phyloP scores from a whole-genome alignment of 2,888 invertebrate species.

The Ariolimax columbianus region DNA sequence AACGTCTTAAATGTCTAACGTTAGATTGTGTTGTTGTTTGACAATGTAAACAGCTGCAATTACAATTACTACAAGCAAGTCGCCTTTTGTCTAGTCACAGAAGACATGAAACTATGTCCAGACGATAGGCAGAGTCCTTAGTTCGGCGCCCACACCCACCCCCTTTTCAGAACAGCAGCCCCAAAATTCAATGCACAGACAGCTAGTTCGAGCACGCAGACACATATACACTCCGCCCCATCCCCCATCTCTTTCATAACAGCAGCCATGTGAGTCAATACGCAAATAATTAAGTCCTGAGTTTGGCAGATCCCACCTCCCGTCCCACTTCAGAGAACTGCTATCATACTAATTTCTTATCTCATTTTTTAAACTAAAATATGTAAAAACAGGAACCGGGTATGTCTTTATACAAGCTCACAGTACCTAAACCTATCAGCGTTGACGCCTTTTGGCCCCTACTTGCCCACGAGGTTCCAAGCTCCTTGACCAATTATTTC shows the following conservation, averaged over 20 bases:
- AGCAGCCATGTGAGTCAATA: too few species aligned
- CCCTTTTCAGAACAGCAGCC: too few species aligned
- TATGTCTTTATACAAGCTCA: not conserved
- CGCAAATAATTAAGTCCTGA: too few species aligned
- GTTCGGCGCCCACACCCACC: not conserved
- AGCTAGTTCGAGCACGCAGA: too few species aligned
- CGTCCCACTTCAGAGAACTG: not conserved
- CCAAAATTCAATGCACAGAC: too few species aligned
- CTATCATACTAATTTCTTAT: not conserved
- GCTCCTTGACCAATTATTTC: not conserved
- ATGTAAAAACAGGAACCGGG: not conserved
- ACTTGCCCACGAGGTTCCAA: not conserved
- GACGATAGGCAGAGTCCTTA: not conserved
- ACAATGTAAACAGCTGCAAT: not conserved
- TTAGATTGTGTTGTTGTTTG: not conserved
- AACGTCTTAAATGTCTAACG: not conserved
- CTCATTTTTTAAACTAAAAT: not conserved
- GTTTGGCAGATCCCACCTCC: not conserved
- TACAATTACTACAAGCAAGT: not conserved
- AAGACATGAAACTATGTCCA: not conserved
- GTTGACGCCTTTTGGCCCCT: not conserved
- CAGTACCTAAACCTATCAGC: not conserved
- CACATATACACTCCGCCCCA: not conserved
- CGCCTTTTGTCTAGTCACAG: not conserved
- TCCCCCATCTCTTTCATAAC: too few species aligned